phyloP scores from a whole-genome alignment of 2,113 vertebrate genomes.

The Thamnophis sirtalis region DNA sequence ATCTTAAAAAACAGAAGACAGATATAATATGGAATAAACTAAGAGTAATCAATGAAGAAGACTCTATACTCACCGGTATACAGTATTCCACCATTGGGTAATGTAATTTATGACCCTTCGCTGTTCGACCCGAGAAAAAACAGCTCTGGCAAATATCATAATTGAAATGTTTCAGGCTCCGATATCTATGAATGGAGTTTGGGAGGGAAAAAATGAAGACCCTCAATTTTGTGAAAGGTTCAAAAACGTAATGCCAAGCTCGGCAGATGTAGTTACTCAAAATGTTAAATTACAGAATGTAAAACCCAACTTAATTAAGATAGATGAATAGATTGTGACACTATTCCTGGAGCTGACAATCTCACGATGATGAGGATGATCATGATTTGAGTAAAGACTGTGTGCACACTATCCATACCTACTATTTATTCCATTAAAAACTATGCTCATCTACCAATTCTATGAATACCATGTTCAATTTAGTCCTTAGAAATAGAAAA shows the following conservation, averaged over 20 bases:
- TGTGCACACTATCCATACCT: not conserved
- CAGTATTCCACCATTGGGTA: constrained; percentile 99
- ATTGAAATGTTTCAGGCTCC: constrained; percentile 98
- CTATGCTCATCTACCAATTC: not conserved
- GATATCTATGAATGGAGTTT: constrained; percentile 76
- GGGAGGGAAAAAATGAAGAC: constrained; percentile 6
- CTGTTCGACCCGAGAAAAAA: constrained; percentile 96
- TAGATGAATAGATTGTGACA: not conserved
- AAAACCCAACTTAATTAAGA: not conserved
- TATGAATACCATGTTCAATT: not conserved
- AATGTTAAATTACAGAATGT: not conserved
- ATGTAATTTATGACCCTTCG: constrained; percentile 96
- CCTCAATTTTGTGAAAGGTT: not conserved
- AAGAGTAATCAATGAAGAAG: not conserved
- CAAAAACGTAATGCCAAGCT: not conserved
- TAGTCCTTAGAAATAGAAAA: not conserved
- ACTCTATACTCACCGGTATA: constrained; percentile 83
- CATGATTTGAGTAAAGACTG: not conserved
- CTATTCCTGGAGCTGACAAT: not conserved
- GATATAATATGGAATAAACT: not conserved
- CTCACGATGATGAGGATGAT: not conserved
- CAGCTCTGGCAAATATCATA: constrained; percentile 98
- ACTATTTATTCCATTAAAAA: not conserved
- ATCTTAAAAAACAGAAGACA: not conserved
- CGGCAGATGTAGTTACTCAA: not conserved